These are phyloP conservation scores for Baryphthengus martii DNA, from an alignment of 2,113 vertebrate species.

Conservation along the genomic window DNA sequence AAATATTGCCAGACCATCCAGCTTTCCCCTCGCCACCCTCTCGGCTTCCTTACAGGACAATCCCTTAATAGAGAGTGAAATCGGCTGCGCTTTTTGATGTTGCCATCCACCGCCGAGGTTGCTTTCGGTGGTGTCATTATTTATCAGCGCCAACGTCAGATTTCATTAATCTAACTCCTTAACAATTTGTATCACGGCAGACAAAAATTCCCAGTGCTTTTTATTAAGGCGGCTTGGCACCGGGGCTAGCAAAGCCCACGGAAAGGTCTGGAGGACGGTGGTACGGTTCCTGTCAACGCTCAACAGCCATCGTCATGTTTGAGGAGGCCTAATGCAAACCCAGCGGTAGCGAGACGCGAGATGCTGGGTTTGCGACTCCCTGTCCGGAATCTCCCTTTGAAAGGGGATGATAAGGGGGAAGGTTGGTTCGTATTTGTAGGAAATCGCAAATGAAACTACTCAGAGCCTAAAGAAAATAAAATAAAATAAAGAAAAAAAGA, in stretches of 20 bases:
- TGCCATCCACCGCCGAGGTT: background rate
- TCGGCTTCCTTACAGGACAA: background rate
- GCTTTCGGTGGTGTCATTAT: conserved; percentile 50
- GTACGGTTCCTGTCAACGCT: conserved; percentile 25
- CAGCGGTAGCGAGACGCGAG: background rate
- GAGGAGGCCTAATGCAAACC: conserved; percentile 22
- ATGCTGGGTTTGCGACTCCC: background rate
- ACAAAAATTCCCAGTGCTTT: conserved; percentile 18
- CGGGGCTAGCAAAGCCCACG: background rate
- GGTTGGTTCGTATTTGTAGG: background rate
- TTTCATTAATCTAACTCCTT: conserved; percentile 57
- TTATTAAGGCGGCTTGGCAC: background rate
- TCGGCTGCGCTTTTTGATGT: conserved; percentile 34
- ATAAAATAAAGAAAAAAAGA: background rate
- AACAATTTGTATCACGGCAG: background rate
- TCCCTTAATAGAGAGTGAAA: conserved; percentile 21
- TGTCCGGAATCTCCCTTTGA: background rate
- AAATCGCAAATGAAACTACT: background rate
- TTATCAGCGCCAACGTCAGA: conserved; percentile 56
- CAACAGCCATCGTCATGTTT: background rate
- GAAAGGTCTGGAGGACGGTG: conserved; percentile 10
- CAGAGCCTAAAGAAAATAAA: background rate
- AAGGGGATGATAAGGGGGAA: background rate
- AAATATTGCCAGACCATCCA: background rate
- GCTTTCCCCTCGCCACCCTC: background rate